Conservation (phyloP, 2,888 invertebrate genomes). For the Troglohyphantes excavatus region DNA sequence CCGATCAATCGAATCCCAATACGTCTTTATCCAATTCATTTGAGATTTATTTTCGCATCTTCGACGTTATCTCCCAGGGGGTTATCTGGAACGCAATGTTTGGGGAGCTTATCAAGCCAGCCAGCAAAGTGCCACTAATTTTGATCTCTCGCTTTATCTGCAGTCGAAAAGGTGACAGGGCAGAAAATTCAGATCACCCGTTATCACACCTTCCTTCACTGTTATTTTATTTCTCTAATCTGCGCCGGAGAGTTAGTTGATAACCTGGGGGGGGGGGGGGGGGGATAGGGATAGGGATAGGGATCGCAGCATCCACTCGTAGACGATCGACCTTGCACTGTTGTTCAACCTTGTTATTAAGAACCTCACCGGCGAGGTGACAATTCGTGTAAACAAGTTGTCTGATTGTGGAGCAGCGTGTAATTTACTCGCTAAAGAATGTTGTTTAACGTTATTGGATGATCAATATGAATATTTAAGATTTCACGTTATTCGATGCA, state of each 20-base stretch:
- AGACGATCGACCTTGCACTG: conserved; percentile 64
- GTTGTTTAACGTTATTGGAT: too few relatives aligned
- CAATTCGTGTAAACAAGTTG: conserved; percentile 49
- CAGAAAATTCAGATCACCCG: conserved; percentile 58
- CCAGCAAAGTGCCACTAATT: conserved; percentile 64
- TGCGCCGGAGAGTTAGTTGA: conserved; percentile 37
- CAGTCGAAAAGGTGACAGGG: conserved; percentile 53
- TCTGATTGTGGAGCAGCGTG: not conserved
- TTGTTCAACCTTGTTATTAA: conserved; percentile 66
- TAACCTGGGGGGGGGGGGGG: conserved; percentile 30
- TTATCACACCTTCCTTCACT: conserved; percentile 27
- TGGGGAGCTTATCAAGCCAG: conserved; percentile 35
- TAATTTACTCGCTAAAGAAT: too few relatives aligned
- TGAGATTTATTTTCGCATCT: conserved; percentile 62
- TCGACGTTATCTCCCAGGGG: conserved; percentile 8
- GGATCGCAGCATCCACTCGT: conserved; percentile 51
- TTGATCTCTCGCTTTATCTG: conserved; percentile 54
- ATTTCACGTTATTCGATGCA: too few relatives aligned
- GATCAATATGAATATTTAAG: too few relatives aligned
- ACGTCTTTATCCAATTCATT: not conserved
- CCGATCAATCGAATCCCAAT: too few relatives aligned
- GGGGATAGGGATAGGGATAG: not conserved
- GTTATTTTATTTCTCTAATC: conserved; percentile 48
- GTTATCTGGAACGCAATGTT: conserved; percentile 52
- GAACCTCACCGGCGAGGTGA: not conserved